Percentiles rank a stretch among this genome's conserved stretches.
These are phyloP conservation scores for Henicopernis longicauda DNA, from an alignment of 2,113 vertebrate genomes.

Conservation along the genomic window DNA sequence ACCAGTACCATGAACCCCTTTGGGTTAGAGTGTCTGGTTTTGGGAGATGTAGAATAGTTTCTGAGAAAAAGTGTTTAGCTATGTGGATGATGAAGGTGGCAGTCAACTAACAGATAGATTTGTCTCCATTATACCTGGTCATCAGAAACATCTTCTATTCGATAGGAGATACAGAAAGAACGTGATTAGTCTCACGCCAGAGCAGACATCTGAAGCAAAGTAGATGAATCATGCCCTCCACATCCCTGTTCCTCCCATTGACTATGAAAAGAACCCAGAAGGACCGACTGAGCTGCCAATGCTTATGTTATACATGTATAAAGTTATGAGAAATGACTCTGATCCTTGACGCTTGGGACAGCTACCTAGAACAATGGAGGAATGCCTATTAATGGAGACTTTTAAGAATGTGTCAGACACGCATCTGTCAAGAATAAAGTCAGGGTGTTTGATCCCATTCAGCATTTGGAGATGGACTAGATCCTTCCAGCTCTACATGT, in stretches of 20 bases:
- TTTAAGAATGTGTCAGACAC: background rate
- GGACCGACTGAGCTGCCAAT: background rate
- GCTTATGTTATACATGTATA: background rate
- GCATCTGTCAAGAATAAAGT: background rate
- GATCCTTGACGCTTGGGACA: background rate
- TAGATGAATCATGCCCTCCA: background rate
- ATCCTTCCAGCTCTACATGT: background rate
- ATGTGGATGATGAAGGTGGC: background rate
- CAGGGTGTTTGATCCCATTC: background rate
- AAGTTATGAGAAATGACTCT: background rate
- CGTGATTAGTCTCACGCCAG: background rate
- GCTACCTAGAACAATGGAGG: background rate
- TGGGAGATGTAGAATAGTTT: background rate
- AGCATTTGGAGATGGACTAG: background rate
- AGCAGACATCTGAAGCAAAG: background rate
- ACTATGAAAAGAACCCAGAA: background rate
- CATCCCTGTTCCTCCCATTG: background rate
- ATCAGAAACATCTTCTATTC: background rate
- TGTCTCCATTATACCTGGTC: background rate
- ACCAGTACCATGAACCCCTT: background rate
- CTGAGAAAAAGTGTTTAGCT: background rate
- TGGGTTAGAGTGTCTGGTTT: background rate
- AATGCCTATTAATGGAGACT: background rate
- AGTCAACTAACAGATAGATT: background rate
- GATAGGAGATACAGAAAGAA: background rate